Conservation (phyloP, 2,113 vertebrate species). For the Puntigrus tetrazona region DNA sequence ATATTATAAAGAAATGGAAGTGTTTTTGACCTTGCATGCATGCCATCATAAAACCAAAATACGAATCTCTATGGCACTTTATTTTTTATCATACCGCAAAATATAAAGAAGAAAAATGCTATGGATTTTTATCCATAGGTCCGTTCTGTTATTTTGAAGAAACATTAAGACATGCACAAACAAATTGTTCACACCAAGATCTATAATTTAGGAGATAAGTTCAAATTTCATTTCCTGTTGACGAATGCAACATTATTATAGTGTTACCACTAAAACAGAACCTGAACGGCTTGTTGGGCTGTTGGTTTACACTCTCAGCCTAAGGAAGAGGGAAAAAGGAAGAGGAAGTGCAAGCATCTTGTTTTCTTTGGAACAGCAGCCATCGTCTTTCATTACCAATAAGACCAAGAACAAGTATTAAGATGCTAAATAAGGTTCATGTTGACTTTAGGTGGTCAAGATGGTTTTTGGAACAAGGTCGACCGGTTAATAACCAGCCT, state of each 20-base stretch:
- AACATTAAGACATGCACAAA: too few species aligned
- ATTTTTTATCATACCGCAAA: too few species aligned
- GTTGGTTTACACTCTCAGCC: background rate
- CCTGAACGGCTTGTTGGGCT: background rate
- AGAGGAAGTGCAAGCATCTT: background rate
- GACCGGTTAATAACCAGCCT: background rate
- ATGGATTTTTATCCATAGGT: too few species aligned
- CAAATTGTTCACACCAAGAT: too few species aligned
- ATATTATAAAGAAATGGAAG: too few species aligned
- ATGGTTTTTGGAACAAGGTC: background rate
- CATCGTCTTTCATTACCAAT: background rate
- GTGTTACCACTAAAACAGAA: background rate
- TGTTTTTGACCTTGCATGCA: too few species aligned
- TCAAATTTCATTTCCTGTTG: background rate
- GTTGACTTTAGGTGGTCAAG: constrained; percentile 18
- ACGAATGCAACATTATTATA: background rate
- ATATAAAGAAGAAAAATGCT: too few species aligned
- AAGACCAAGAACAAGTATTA: background rate
- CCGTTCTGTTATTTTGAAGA: too few species aligned
- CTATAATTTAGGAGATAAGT: too few species aligned
- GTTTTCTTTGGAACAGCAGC: background rate
- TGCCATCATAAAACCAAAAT: too few species aligned
- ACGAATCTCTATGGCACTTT: too few species aligned
- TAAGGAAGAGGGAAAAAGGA: background rate
- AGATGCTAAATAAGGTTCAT: background rate